Evolutionary conservation across 1,140 invertebrate species (phyloP), one percentile per base, ranked within the genome.

Genomic region (Cydia fagiglandana): DNA sequence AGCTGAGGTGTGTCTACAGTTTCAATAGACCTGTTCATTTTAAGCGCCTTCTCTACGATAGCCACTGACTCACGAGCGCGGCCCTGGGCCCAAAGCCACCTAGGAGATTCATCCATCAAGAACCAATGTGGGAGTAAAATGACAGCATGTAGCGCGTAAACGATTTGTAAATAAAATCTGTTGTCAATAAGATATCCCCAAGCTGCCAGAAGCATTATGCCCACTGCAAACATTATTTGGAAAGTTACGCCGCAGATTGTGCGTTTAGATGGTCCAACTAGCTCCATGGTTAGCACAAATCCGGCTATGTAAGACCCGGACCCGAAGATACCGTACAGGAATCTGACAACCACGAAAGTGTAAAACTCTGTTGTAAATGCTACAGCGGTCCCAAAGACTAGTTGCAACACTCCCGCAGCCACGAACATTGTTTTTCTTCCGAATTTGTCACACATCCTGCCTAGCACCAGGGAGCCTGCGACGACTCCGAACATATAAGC

Each of bases 401-500:
- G 78, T 83, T 97, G 96, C 4, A 96, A 83, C 1, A 96, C 80
- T 0, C 95, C 94, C 17, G 96, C 95, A 88, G 96, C 94, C 76
- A 96, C 95, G 81, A 97, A 97, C 41, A 97, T 95, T 5, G 94
- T 95, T 88, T 97, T 97, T 6, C 97, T 94, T 2, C 97, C 97
- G 81, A 96, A 96, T 91, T 95, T 97, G 86, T 99, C 98, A 1
- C 97, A 96, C 66, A 98, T 84, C 53, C 95, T 95, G 6, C 97
- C 97, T 13, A 98, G 92, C 0, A 95, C 93, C 0, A 98, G 94
- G 0, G 97, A 96, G 0, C 97, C 97, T 2, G 95, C 87, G 28
- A 98, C 95, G 17, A 97, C 96, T 30, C 98, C 98, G 80, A 97
- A 94, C 97, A 98, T 98, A 86, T 97, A 98, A 0, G 94, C 90